Evolutionary conservation across 2,888 invertebrate genomes (phyloP).

Genomic region (Drosophila engyochracea): DNA sequence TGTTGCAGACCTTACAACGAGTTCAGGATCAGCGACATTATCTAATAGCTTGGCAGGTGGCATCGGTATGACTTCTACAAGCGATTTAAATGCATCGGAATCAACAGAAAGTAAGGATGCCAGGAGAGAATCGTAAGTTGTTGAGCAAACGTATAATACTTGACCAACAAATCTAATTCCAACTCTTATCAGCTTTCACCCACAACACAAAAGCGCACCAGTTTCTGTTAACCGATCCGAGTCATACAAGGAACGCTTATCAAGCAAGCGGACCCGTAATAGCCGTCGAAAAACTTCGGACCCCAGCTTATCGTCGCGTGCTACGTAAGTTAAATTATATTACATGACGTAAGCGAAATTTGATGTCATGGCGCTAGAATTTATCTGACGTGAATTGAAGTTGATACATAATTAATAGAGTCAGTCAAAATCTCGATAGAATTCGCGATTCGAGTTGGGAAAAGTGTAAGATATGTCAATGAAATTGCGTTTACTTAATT

Average conservation of each 20-base stretch:
- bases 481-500: neutral
- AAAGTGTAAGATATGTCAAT: neutral
- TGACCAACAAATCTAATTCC: neutral
- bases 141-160: neutral
- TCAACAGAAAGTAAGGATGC: conserved; percentile 77
- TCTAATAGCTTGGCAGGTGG: conserved; percentile 54
- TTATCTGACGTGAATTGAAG: neutral
- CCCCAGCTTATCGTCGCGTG: conserved; percentile 90
- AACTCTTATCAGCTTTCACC: conserved; percentile 69
- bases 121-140: conserved; percentile 76
- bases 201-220: conserved; percentile 84
- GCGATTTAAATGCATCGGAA: conserved; percentile 82
- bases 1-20: conserved; percentile 51
- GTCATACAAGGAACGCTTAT: conserved; percentile 90
- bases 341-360: neutral
- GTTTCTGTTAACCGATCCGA: conserved; percentile 89
- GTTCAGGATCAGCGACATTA: conserved; percentile 51
- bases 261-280: conserved; percentile 88
- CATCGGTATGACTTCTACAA: conserved; percentile 50
- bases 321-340: conserved; percentile 86
- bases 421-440: neutral
- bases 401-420: neutral
- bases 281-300: conserved; percentile 92
- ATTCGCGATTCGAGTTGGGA: neutral
- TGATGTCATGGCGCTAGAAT: neutral